Conservation (phyloP, 2,888 invertebrate genomes). For the Agrypnus murinus region DNA sequence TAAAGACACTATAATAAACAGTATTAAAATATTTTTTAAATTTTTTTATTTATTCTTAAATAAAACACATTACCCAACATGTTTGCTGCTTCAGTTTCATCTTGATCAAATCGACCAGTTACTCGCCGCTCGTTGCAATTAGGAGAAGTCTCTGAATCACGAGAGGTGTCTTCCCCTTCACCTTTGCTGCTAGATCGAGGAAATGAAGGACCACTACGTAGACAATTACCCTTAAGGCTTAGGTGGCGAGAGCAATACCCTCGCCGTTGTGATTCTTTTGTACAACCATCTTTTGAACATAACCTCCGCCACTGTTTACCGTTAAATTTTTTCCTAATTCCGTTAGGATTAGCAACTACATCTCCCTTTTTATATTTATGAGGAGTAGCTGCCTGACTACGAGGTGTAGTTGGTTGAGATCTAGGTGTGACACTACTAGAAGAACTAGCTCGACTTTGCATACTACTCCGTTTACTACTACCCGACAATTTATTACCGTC, state of each 20-base stretch:
- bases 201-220: constrained; percentile 67
- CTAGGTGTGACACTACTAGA: constrained; percentile 92
- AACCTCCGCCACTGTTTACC: constrained; percentile 99
- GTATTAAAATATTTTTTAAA: constrained; percentile 44
- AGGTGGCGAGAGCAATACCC: constrained; percentile 98
- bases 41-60: too few relatives aligned
- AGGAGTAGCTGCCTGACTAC: constrained; percentile 91
- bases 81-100: constrained; percentile 97
- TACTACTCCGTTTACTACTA: constrained; percentile 92
- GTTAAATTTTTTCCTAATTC: constrained; percentile 99
- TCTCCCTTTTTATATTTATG: constrained; percentile 99
- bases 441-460: constrained; percentile 94
- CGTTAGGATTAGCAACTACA: constrained; percentile 93
- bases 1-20: constrained; percentile 81
- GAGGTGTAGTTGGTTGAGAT: constrained; percentile 94
- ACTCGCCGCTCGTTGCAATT: constrained; percentile 83
- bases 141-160: constrained; percentile 93
- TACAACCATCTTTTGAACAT: constrained; percentile 96
- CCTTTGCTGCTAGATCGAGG: constrained; percentile 76
- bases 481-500: constrained; percentile 80
- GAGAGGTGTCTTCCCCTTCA: constrained; percentile 89
- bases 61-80: constrained; percentile 91
- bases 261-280: constrained; percentile 96
- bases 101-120: constrained; percentile 90
- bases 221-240: constrained; percentile 85